phyloP scores from a whole-genome alignment of 2,113 vertebrate species.

The Lycocorax pyrrhopterus region DNA sequence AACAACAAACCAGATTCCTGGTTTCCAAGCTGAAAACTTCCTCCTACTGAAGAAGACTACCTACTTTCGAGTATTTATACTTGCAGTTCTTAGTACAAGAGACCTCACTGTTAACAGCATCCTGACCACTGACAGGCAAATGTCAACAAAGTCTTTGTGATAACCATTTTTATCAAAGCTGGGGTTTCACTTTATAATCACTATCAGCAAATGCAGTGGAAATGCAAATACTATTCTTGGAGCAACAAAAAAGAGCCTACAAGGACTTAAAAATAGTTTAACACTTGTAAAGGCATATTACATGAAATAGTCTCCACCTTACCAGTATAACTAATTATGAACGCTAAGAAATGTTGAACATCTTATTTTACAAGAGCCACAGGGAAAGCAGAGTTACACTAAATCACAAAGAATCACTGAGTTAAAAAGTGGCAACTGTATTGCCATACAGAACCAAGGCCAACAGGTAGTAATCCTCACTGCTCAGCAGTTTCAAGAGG shows the following conservation, averaged over 20 bases:
- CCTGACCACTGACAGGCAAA: neutral
- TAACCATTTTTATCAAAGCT: neutral
- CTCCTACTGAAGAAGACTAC: neutral
- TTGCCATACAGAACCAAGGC: neutral
- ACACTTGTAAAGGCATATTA: neutral
- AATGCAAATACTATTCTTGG: neutral
- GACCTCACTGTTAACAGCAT: neutral
- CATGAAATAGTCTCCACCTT: neutral
- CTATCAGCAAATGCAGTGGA: neutral
- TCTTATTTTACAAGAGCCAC: neutral
- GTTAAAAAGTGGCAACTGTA: neutral
- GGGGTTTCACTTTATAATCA: neutral
- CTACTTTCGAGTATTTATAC: neutral
- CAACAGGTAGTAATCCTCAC: neutral
- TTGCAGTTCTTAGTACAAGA: neutral
- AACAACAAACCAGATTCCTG: neutral
- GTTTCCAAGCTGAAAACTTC: neutral
- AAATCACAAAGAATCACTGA: neutral
- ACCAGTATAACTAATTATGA: neutral
- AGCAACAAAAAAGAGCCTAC: neutral
- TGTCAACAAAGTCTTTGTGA: neutral
- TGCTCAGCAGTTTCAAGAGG: neutral
- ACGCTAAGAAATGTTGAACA: neutral
- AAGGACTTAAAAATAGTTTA: neutral
- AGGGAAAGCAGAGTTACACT: neutral